Percentiles rank a stretch among this genome's conserved stretches.
phyloP scores from a whole-genome alignment of 37 sponge, comb jelly and placozoan species.

The Beroe ovata region DNA sequence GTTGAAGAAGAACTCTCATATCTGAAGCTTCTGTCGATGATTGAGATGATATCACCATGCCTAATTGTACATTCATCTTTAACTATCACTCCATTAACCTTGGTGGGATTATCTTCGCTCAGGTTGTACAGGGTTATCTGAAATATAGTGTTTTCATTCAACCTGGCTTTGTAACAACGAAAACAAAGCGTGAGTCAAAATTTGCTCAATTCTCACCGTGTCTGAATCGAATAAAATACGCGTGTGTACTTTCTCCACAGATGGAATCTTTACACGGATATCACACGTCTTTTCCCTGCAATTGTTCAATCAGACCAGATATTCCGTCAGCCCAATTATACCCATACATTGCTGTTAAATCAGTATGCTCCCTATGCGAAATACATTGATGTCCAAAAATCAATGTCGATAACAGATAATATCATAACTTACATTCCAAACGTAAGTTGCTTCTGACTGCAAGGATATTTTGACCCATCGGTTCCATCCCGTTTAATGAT shows the following conservation, averaged over 20 bases:
- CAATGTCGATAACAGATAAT: not conserved
- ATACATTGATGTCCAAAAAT: too few species aligned
- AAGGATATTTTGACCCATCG: conserved; percentile 45
- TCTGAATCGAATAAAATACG: not conserved
- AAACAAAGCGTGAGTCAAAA: not conserved
- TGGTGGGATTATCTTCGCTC: not conserved
- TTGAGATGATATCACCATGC: conserved; percentile 30
- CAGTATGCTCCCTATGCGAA: too few species aligned
- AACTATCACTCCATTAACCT: not conserved
- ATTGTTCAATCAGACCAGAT: too few species aligned
- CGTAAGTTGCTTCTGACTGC: conserved; percentile 26
- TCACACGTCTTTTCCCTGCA: conserved; percentile 42
- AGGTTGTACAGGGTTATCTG: conserved; percentile 12
- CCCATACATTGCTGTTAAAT: too few species aligned
- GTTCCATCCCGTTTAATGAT: conserved; percentile 43
- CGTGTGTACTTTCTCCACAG: conserved; percentile 24
- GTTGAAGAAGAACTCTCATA: not conserved
- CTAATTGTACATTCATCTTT: not conserved
- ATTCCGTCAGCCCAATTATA: too few species aligned
- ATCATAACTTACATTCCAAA: conserved; percentile 52
- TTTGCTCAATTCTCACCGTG: conserved; percentile 10
- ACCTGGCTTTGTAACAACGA: not conserved
- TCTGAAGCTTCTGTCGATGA: conserved; percentile 64
- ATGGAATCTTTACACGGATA: conserved; percentile 40
- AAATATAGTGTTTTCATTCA: not conserved